Evolutionary conservation across 30 jellyfish, hydroid and myxozoan genomes (phyloP).

Genomic region (Turritopsis dohrnii): DNA sequence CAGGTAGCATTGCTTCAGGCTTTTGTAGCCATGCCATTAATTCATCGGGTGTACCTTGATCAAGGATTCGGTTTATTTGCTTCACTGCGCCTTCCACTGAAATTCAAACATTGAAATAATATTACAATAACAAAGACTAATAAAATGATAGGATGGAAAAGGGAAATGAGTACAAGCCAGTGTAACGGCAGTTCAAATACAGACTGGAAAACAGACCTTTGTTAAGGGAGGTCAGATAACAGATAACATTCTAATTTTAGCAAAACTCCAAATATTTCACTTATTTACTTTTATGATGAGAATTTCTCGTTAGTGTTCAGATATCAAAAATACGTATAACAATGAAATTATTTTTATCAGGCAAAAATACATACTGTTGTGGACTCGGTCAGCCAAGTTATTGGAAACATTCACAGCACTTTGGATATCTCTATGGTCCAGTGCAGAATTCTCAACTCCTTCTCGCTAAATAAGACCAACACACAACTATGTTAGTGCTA

Average conservation of each 20-base stretch:
- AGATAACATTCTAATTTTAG: too few species aligned
- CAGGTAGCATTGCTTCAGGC: slow-evolving; percentile 90
- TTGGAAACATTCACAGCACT: slow-evolving; percentile 58
- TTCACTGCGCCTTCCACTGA: slow-evolving; percentile 85
- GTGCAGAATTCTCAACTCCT: slow-evolving; percentile 49
- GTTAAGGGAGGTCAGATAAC: too few species aligned
- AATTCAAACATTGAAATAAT: background rate
- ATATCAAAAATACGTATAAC: too few species aligned
- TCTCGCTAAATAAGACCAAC: slow-evolving; percentile 38
- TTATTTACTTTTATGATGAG: too few species aligned
- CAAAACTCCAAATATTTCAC: too few species aligned
- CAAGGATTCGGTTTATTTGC: slow-evolving; percentile 64
- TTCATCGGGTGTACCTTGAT: slow-evolving; percentile 78
- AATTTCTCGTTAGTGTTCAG: too few species aligned
- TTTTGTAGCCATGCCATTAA: slow-evolving; percentile 81
- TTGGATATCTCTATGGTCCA: slow-evolving; percentile 69
- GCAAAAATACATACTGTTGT: slow-evolving; percentile 62
- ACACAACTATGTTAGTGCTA: too few species aligned
- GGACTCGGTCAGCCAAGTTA: slow-evolving; percentile 70
- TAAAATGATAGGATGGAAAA: background rate
- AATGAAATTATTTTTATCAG: too few species aligned
- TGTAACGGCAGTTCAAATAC: too few species aligned
- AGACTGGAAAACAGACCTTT: too few species aligned
- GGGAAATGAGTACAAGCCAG: too few species aligned
- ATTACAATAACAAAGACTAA: background rate